Evolutionary conservation across 1,140 invertebrate species (phyloP), one percentile per base, ranked within the genome.

Genomic region (Copidosoma floridanum): DNA sequence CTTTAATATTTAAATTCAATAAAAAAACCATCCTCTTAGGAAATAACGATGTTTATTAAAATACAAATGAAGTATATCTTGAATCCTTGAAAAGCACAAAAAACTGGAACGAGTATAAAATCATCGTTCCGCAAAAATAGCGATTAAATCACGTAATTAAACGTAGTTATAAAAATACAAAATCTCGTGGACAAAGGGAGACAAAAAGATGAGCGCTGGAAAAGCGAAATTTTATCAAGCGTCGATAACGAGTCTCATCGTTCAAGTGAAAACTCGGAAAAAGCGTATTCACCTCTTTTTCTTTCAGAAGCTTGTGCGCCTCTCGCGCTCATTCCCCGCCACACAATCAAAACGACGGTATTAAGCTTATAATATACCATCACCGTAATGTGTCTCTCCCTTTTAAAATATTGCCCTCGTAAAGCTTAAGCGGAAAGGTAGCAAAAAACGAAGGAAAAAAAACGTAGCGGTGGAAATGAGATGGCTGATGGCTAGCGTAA

Each of bases 281-380:
- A 65, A 68, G 46, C 55, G 26, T 53, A 50, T 47, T 50, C n/a
- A 21, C 27, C 24, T 23, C 47, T 59, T 29, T 14, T 35, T 7
- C 18, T 29, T n/a, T n/a, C n/a, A n/a, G n/a, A n/a, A n/a, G n/a
- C n/a, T n/a, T n/a, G n/a, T n/a, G n/a, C n/a, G n/a, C n/a, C n/a
- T n/a, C n/a, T n/a, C n/a, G n/a, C n/a, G n/a, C n/a, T n/a, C n/a
- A 47, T 32, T 40, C 16, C 29, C 58, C 21, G 23, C 21, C 5
- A 20, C 38, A 16, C 16, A 44, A 44, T 58, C 37, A 35, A 20
- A 44, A 27, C 35, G 38, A 46, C 29, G 65, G 62, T 61, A 55
- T 61, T 59, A 60, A 53, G 35, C 37, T 41, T 41, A 50, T 41
- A 32, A 50, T 50, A 41, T 58, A 53, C 53, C 27, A 38, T 47